Conservation (phyloP, 2,888 invertebrate species). For the Aphidoletes aphidimyza region DNA sequence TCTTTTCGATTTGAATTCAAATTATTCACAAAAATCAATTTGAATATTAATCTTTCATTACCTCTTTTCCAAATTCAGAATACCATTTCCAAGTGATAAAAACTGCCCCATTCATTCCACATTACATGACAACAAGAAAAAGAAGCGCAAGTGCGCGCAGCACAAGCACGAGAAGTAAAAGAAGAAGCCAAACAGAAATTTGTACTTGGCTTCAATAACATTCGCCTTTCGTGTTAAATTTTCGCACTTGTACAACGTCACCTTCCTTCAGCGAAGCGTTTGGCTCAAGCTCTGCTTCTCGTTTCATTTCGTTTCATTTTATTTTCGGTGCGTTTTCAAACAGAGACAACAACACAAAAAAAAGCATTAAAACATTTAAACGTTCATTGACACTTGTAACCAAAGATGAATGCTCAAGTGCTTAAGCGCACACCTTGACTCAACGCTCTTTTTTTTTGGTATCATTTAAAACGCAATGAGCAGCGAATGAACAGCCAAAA, state of each 20-base stretch:
- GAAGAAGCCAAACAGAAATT: conserved; percentile 48
- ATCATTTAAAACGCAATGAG: neutral
- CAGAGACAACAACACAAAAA: neutral
- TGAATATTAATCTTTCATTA: neutral
- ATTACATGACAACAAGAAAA: too few species aligned
- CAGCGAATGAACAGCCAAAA: neutral
- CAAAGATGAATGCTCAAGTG: conserved; percentile 4
- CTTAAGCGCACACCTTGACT: conserved; percentile 27
- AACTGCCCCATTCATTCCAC: neutral
- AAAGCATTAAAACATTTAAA: conserved; percentile 50
- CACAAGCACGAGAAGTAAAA: neutral
- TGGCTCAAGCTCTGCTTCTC: neutral
- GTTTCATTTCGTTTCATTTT: neutral
- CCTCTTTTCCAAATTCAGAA: neutral
- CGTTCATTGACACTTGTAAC: conserved; percentile 53
- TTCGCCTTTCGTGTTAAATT: conserved; percentile 46
- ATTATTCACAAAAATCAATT: too few species aligned
- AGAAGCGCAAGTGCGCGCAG: neutral
- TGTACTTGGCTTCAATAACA: conserved; percentile 47
- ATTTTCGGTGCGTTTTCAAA: neutral
- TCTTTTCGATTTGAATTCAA: neutral
- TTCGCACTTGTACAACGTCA: conserved; percentile 53
- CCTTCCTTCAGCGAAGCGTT: neutral
- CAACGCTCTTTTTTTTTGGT: conserved; percentile 25
- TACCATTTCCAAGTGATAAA: neutral